These are phyloP conservation scores for Acanthiza pusilla DNA, from an alignment of 2,797 vertebrate genomes.

Conservation along the genomic window DNA sequence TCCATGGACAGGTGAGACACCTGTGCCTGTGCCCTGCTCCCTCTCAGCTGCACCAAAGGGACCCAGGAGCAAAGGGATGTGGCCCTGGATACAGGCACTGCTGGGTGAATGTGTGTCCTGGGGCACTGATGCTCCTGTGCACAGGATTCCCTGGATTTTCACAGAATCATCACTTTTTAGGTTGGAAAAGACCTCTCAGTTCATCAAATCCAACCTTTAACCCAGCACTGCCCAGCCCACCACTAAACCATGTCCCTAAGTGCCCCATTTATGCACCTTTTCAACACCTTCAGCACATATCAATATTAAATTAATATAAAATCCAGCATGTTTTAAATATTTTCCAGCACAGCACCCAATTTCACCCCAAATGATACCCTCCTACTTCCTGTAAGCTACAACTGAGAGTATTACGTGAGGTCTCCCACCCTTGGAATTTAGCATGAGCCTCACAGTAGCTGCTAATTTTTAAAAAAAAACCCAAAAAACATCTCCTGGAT, in stretches of 20 bases:
- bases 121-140: not conserved
- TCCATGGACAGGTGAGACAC: not conserved
- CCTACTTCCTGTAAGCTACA: not conserved
- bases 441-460: not conserved
- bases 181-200: not conserved
- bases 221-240: not conserved
- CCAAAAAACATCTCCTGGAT: not conserved
- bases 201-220: not conserved
- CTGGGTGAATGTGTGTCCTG: not conserved
- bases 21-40: not conserved
- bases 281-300: not conserved
- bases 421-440: not conserved
- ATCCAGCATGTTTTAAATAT: not conserved
- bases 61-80: not conserved
- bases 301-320: not conserved
- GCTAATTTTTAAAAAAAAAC: not conserved
- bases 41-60: not conserved
- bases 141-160: not conserved
- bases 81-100: accelerated
- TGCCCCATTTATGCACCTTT: not conserved
- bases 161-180: not conserved
- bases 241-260: not conserved
- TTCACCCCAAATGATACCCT: not conserved
- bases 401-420: not conserved
- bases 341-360: not conserved